Evolutionary conservation across 2,113 vertebrate species (phyloP), one percentile per base, ranked within the genome.

Genomic region (Carassius gibelio): DNA sequence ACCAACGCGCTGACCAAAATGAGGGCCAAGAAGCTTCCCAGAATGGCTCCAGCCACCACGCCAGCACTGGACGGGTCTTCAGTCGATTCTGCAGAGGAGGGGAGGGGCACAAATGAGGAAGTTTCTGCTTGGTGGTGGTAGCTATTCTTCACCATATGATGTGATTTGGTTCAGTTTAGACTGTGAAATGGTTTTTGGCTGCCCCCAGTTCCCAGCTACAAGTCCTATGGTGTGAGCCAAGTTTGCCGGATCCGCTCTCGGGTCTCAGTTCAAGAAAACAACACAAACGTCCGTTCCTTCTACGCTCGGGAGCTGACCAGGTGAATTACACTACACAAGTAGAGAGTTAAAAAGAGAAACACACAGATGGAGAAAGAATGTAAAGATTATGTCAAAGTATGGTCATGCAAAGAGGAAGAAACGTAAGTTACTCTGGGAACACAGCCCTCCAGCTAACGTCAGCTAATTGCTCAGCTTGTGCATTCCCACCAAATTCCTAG

Each of bases 1-100:
- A 94, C 30, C 85, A 95, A 93, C 2, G 92, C 87, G 42, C 88
- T 93, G 13, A 96, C 93, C 91, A 95, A 88, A 1, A 96, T 90
- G 77, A 97, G 89, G 68, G 96, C 95, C 89, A 97, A 91, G 10
- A 95, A 92, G 85, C 95, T 96, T 88, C 95, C 95, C 74, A 97
- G 95, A 15, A 96, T 94, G 81, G 95, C 95, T 85, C 95, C 95
- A 4, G 94, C 96, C 92, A 97, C 90, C 1, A 95, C 92, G 64
- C 96, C 96, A 5, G 90, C 88, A 3, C 93, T 93, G 92, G 93
- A 92, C 21, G 92, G 90, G 85, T 93, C 94, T 91, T 92, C 94
- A 89, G 89, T 87, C 94, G 94, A 92, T 92, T 96, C 94, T 97
- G 96, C 94, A 95, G 93, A 94, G 91, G 93, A 94, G 91, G 93